Base-by-base conservation (phyloP, 1,140 invertebrate species). In the Mya arenaria region DNA sequence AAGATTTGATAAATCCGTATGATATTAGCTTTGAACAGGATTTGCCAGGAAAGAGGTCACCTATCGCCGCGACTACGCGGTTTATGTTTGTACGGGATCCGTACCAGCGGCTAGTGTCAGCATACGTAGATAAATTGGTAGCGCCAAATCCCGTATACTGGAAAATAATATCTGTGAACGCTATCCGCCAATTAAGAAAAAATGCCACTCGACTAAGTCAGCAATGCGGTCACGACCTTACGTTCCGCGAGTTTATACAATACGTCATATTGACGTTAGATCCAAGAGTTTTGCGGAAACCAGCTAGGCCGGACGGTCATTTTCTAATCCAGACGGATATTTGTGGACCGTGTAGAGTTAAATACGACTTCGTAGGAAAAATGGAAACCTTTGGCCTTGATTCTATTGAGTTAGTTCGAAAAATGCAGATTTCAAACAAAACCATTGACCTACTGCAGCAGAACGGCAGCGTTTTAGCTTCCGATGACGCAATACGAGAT, bases 91-190 rank as follows among this genome's bases (percentile, higher is more conserved):
- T 88, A 0, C 37, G 88, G 41, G 85, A 89, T 32, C 88, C 88
- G 0, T 89, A 84, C 56, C 36, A 83, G 1, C 39, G 88, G 10
- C 65, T 88, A 3, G 10, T 88, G 13, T 89, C 88, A 8, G 88
- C 84, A 23, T 89, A 87, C 44, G 73, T 85, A 0, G 88, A 89
- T 71, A 89, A 89, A 71, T 48, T 89, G 0, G 84, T 89, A 39
- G 80, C 85, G 2, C 88, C 88, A n/a, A 88, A 88, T 74, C 84
- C 85, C 15, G 52, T 83, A 23, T 88, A 85, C 32, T 89, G 88
- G 88, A 71, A 55, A n/a, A 37, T 68, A 6, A 68, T 84, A 17
- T 86, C 86, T 15, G 25, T 80, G 13, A 63, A 63, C 15, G 63
- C 66, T 17, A 69, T 69, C 15, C n/a, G 30, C 28, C 28, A 17